A percentile compares a stretch with the other conserved stretches of the same genome.
Conservation (phyloP, 2,888 invertebrate genomes). For the Cataglyphis albicans region DNA sequence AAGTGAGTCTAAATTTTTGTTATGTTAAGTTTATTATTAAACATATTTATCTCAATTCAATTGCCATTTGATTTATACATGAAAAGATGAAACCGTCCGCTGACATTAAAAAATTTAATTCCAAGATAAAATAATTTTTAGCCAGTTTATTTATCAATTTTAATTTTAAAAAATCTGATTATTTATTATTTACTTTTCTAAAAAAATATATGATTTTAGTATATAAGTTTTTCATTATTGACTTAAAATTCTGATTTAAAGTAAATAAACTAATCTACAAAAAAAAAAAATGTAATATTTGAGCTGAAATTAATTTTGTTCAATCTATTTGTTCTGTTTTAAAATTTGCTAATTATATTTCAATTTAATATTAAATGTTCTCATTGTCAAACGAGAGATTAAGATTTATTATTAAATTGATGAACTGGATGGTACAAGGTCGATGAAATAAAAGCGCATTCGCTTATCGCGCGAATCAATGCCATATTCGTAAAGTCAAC, state of each 20-base stretch:
- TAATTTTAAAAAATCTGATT: neutral
- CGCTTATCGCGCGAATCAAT: constrained; percentile 1
- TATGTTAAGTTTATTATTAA: neutral
- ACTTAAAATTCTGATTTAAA: neutral
- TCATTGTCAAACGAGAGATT: neutral
- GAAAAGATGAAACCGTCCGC: neutral
- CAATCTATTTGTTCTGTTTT: neutral
- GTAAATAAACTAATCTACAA: neutral
- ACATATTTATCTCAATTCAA: neutral
- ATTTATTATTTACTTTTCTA: neutral
- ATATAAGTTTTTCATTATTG: neutral
- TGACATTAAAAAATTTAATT: constrained; percentile 1
- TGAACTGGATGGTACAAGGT: neutral
- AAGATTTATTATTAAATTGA: constrained; percentile 5
- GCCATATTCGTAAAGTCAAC: neutral
- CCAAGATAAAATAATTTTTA: neutral
- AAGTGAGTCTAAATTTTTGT: neutral
- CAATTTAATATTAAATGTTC: neutral
- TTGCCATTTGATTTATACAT: neutral
- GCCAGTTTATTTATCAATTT: neutral
- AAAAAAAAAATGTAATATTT: neutral
- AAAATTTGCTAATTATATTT: neutral
- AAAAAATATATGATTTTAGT: neutral
- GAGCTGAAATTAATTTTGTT: neutral
- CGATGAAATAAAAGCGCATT: neutral